These are phyloP conservation scores for Taxidea taxus DNA, from an alignment of 2,113 vertebrate species.

Conservation along the genomic window DNA sequence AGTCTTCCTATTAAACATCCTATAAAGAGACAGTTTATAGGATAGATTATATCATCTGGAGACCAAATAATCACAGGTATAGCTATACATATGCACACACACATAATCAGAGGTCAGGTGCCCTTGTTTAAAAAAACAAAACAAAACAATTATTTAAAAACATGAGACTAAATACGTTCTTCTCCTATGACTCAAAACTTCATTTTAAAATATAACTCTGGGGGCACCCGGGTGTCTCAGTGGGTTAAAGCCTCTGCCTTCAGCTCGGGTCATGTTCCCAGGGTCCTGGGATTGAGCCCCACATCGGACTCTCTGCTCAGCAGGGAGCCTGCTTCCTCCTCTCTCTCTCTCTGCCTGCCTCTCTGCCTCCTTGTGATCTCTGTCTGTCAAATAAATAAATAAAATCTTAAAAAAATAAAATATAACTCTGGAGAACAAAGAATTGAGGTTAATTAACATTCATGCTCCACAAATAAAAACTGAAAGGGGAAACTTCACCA, in stretches of 20 bases:
- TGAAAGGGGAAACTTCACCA: constrained; percentile 50
- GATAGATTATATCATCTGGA: constrained; percentile 28
- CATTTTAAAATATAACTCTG: constrained; percentile 64
- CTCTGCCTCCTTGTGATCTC: too few species aligned
- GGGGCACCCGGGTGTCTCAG: background rate
- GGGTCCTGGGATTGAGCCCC: too few species aligned
- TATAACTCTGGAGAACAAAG: constrained; percentile 65
- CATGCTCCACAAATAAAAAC: background rate
- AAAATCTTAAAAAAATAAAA: background rate
- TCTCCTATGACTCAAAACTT: constrained; percentile 55
- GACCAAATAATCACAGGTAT: background rate
- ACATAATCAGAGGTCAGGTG: background rate
- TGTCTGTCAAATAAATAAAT: too few species aligned
- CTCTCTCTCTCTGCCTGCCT: too few species aligned
- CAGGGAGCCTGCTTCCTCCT: too few species aligned
- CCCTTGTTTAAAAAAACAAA: constrained; percentile 59
- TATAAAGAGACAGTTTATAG: constrained; percentile 60
- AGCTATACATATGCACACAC: background rate
- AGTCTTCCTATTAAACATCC: constrained; percentile 63
- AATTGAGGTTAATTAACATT: constrained; percentile 72
- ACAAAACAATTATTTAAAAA: constrained; percentile 39
- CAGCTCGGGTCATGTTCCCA: too few species aligned
- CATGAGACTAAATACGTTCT: constrained; percentile 56
- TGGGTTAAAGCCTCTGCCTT: too few species aligned
- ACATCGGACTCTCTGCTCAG: too few species aligned